Base-by-base conservation (phyloP, 2,888 invertebrate species). In the Scaptomyza cyrtandrae region DNA sequence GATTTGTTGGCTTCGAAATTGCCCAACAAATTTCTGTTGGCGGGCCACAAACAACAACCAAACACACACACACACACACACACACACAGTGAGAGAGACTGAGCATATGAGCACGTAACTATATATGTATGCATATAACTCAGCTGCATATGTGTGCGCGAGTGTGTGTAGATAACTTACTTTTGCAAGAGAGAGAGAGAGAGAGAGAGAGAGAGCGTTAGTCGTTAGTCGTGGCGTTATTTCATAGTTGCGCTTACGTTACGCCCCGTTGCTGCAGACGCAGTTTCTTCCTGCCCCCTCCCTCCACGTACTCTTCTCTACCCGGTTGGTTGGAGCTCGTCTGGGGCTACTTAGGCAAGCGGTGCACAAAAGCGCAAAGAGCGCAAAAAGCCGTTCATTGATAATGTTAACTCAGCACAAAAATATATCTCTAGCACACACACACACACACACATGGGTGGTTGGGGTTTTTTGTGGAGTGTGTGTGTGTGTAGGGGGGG, bases 1-100 rank as follows among this genome's bases (percentile, higher is more conserved):
- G 85, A 88, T 86, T 85, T 85, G 87, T 86, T 88, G 84, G 89
- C 89, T 85, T 88, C 84, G 89, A 85, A 88, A 85, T 88, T 88
- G 87, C 80, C 85, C 85, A 85, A 88, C 89, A 85, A 85, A 85
- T 85, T 85, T 88, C 89, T 83, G 81, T 86, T 80, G 78, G 80
- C 80, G 80, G 75, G 52, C 87, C 88, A 86, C 89, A 86, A 86
- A 70, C 86, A 71, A 78, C 87, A 65, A 67, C 64, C 52, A 44
- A 39, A 58, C 50, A 57, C 53, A 37, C 50, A 50, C n/a, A 49
- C n/a, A 59, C 33, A 53, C 27, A 49, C 31, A 24, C 13, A 63
- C 13, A 49, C 5, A 55, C 2, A n/a, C n/a, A n/a, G n/a, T n/a
- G n/a, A 37, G 9, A 27, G 3, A 14, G 11, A 33, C 10, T 13